A percentile compares a stretch with the other conserved stretches of the same genome.
These are phyloP conservation scores for Alectura lathami DNA, from an alignment of 2,113 vertebrate species.

Conservation along the genomic window DNA sequence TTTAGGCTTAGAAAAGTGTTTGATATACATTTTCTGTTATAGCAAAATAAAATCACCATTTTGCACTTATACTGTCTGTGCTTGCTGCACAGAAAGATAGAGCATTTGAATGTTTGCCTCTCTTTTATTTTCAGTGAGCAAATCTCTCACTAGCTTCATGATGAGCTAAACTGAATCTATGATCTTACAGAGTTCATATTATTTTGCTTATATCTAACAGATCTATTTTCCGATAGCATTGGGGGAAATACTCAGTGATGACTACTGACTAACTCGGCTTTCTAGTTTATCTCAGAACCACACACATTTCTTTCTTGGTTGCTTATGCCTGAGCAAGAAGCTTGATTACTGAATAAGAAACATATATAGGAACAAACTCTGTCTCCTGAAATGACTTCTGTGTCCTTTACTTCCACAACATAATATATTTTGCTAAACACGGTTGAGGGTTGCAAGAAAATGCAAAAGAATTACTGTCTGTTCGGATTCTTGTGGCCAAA, in stretches of 20 bases:
- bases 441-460: neutral
- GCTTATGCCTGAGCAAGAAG: neutral
- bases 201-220: neutral
- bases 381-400: neutral
- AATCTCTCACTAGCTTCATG: neutral
- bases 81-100: neutral
- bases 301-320: neutral
- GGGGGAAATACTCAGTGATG: neutral
- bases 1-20: neutral
- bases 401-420: neutral
- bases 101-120: neutral
- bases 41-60: neutral
- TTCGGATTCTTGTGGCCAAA: neutral
- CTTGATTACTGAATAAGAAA: neutral
- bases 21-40: neutral
- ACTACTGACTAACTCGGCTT: neutral
- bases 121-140: neutral
- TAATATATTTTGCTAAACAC: neutral
- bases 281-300: neutral
- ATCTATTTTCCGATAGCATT: neutral
- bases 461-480: neutral
- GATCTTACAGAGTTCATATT: neutral
- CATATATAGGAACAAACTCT: neutral
- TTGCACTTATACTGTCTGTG: neutral
- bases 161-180: neutral